A percentile compares a stretch with the other conserved stretches of the same genome.
phyloP scores from a whole-genome alignment of 1,140 invertebrate species.

The Hylyphantes graminicola region DNA sequence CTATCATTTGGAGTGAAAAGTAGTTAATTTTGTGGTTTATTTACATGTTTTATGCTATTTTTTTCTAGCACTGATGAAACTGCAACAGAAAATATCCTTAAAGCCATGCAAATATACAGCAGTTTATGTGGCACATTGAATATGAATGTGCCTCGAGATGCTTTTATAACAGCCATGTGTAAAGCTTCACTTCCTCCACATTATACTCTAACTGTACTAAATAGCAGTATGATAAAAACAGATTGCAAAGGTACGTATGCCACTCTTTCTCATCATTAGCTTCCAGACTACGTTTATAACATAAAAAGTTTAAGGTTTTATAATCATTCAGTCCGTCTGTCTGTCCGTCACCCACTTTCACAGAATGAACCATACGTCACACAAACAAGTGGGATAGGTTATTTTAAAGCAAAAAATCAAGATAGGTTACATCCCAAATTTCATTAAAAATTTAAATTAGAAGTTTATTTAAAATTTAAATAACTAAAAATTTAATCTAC shows the following conservation, averaged over 20 bases:
- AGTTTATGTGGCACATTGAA: conserved; percentile 81
- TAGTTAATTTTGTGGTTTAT: too few relatives aligned
- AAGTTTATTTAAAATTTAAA: too few relatives aligned
- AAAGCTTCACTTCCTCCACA: conserved; percentile 94
- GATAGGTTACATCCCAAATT: too few relatives aligned
- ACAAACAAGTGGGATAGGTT: too few relatives aligned
- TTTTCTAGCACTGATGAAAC: conserved; percentile 86
- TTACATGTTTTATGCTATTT: conserved; percentile 17
- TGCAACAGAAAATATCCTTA: conserved; percentile 87
- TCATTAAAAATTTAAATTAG: too few relatives aligned
- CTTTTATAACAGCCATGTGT: conserved; percentile 93
- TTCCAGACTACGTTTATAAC: background rate
- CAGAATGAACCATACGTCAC: too few relatives aligned
- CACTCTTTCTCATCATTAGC: background rate
- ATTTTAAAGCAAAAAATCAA: too few relatives aligned
- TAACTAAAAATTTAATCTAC: too few relatives aligned
- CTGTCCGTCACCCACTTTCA: too few relatives aligned
- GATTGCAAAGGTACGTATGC: conserved; percentile 37
- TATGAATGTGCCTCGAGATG: conserved; percentile 83
- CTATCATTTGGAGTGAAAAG: too few relatives aligned
- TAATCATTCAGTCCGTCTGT: too few relatives aligned
- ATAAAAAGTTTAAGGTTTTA: background rate
- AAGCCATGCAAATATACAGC: conserved; percentile 88
- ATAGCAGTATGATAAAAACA: conserved; percentile 37
- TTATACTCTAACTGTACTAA: conserved; percentile 76